Evolutionary conservation across 2,113 vertebrate genomes (phyloP).

Genomic region (Coracopsis vasa): DNA sequence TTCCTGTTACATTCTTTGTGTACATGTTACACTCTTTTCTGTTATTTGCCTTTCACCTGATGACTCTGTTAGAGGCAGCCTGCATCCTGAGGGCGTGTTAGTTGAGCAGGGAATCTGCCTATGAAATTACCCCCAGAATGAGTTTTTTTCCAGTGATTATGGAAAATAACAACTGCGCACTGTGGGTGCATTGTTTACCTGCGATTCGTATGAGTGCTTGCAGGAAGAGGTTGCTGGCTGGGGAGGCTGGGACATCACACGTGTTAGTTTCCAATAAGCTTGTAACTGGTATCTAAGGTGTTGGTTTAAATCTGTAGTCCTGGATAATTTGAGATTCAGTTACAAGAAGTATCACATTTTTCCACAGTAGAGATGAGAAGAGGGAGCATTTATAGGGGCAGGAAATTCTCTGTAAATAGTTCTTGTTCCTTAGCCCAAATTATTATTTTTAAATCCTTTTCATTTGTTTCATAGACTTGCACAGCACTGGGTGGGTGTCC

Average conservation of each 20-base stretch:
- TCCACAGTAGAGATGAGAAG: not conserved
- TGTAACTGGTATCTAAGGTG: not conserved
- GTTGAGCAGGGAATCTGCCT: not conserved
- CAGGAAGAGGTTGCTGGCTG: not conserved
- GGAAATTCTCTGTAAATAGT: not conserved
- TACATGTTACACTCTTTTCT: not conserved
- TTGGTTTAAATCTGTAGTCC: not conserved
- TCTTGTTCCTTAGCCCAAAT: not conserved
- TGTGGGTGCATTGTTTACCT: not conserved
- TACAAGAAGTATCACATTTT: not conserved
- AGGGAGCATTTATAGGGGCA: not conserved
- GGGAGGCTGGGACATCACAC: not conserved
- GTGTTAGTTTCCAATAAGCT: not conserved
- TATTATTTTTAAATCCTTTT: constrained; percentile 3
- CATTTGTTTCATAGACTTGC: not conserved
- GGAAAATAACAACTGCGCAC: not conserved
- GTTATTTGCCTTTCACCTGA: not conserved
- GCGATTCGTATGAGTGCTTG: not conserved
- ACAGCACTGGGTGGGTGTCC: not conserved
- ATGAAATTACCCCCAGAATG: not conserved
- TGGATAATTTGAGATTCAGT: not conserved
- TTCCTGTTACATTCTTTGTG: not conserved
- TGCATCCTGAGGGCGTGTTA: not conserved
- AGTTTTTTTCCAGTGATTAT: not conserved
- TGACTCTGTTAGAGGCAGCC: not conserved